Evolutionary conservation across 2,113 vertebrate genomes (phyloP).

Genomic region (Podocnemis expansa): DNA sequence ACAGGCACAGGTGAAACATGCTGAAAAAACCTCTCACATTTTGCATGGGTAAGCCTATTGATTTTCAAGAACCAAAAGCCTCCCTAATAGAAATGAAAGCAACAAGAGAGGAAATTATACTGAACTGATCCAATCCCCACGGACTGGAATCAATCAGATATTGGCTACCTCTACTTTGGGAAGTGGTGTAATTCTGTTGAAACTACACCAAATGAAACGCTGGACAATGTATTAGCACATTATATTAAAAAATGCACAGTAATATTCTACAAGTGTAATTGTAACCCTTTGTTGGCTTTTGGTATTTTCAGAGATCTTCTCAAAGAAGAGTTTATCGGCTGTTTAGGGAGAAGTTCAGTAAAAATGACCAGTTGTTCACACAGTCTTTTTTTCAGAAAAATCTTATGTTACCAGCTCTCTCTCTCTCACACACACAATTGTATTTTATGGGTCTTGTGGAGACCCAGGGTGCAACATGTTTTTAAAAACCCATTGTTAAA

Average conservation of each 20-base stretch:
- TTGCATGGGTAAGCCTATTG: conserved; percentile 49
- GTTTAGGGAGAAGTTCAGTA: conserved; percentile 36
- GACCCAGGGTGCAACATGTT: neutral
- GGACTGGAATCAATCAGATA: conserved; percentile 53
- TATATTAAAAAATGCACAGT: conserved; percentile 46
- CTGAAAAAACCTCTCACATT: conserved; percentile 40
- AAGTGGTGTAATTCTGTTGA: conserved; percentile 37
- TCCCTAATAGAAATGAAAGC: conserved; percentile 61
- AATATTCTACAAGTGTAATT: conserved; percentile 48
- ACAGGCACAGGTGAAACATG: conserved; percentile 39
- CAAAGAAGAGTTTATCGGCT: conserved; percentile 19
- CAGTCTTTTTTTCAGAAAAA: neutral
- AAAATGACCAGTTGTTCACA: conserved; percentile 36
- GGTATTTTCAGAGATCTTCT: conserved; percentile 27
- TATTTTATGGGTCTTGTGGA: neutral
- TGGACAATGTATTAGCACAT: conserved; percentile 34
- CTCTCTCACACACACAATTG: too few relatives aligned
- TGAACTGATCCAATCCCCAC: conserved; percentile 26
- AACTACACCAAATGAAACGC: conserved; percentile 35
- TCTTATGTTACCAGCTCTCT: neutral
- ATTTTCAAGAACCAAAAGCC: conserved; percentile 47
- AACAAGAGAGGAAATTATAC: conserved; percentile 69
- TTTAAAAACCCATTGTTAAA: neutral
- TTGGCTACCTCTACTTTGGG: conserved; percentile 3
- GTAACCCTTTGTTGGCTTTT: conserved; percentile 48